Evolutionary conservation across 2,113 vertebrate species (phyloP).

Genomic region (Pseudopipra pipra): DNA sequence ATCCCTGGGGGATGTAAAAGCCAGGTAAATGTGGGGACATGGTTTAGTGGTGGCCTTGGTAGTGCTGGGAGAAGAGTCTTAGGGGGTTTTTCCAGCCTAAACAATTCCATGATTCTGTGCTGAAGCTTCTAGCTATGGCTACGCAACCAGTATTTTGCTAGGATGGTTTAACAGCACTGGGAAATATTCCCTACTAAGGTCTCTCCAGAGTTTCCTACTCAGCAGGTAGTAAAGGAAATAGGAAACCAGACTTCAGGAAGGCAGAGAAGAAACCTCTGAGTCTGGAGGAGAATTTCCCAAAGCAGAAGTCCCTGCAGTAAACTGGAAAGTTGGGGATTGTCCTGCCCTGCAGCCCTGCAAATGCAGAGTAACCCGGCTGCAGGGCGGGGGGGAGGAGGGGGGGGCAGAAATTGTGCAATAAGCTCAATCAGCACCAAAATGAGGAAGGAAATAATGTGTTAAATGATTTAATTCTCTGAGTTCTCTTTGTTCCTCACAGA

Average conservation of each 20-base stretch:
- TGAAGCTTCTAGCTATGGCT: background rate
- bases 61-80: background rate
- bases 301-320: background rate
- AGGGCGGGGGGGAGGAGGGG: background rate
- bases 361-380: background rate
- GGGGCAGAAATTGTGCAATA: slow-evolving; percentile 59
- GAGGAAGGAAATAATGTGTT: slow-evolving; percentile 77
- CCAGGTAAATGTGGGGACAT: background rate
- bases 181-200: background rate
- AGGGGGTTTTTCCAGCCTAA: background rate
- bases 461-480: slow-evolving; percentile 69
- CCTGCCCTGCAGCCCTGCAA: background rate
- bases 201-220: background rate
- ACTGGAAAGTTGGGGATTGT: background rate
- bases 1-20: background rate
- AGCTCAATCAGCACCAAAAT: slow-evolving; percentile 64
- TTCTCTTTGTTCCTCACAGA: slow-evolving; percentile 65
- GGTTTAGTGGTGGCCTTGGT: background rate
- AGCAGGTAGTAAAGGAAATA: background rate
- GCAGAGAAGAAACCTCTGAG: background rate
- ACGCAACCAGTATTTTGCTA: background rate
- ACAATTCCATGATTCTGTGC: background rate
- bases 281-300: background rate
- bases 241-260: background rate
- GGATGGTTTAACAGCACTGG: fast-evolving